phyloP scores from a whole-genome alignment of 2,888 invertebrate genomes.

The Timema podura region DNA sequence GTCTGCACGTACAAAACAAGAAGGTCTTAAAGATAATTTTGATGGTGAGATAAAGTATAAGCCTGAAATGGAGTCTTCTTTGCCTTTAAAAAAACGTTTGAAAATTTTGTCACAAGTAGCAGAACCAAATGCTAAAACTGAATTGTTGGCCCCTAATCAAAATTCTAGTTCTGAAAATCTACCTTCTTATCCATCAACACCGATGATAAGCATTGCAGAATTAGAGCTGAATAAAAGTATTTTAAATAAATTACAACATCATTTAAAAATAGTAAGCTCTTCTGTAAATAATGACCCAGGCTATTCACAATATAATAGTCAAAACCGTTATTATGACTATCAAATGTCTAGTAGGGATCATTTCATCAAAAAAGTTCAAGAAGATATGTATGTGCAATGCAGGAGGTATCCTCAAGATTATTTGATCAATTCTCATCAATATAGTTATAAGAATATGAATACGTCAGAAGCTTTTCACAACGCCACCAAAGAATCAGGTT shows the following conservation, averaged over 20 bases:
- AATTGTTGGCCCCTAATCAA: background rate
- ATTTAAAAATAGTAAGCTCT: too few relatives aligned
- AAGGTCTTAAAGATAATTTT: background rate
- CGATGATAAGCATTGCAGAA: conserved; percentile 45
- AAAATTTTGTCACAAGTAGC: conserved; percentile 11
- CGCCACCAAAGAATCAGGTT: background rate
- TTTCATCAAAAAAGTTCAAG: background rate
- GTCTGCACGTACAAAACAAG: background rate
- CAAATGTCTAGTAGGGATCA: conserved; percentile 3
- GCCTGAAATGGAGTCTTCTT: conserved; percentile 18
- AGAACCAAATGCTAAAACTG: conserved; percentile 10
- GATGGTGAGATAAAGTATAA: conserved; percentile 18
- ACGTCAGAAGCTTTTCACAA: too few relatives aligned
- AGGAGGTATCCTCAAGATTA: background rate
- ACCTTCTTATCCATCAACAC: conserved; percentile 43
- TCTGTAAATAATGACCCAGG: too few relatives aligned
- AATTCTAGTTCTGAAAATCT: conserved; percentile 20
- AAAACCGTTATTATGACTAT: conserved; percentile 2
- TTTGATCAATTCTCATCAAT: background rate
- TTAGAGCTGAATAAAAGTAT: conserved; percentile 33
- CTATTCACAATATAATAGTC: background rate
- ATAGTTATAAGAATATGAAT: conserved; percentile 1
- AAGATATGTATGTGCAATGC: background rate
- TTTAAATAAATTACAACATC: background rate
- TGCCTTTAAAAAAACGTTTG: conserved; percentile 20